These are phyloP conservation scores for Ictidomys tridecemlineatus DNA, from an alignment of 2,113 vertebrate species.

Conservation along the genomic window DNA sequence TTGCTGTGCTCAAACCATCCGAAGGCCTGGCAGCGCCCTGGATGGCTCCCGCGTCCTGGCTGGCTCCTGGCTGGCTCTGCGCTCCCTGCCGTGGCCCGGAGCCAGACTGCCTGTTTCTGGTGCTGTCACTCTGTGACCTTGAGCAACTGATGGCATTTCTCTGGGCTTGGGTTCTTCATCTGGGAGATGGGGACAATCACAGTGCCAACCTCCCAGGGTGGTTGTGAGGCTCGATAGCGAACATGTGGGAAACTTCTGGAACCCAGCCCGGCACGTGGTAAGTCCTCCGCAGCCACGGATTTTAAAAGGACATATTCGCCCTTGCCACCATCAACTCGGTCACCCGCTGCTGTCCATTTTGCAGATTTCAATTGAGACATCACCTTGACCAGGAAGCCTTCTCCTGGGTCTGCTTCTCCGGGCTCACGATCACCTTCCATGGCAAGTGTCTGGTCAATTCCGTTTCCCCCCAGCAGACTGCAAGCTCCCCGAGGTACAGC, in stretches of 20 bases:
- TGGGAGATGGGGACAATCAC: not conserved
- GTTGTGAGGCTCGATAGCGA: no score
- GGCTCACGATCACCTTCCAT: not conserved
- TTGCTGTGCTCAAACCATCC: not conserved
- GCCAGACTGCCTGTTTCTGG: not conserved
- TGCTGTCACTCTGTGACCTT: not conserved
- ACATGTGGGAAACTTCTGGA: not conserved
- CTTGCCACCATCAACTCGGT: not conserved
- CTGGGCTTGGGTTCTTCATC: no score
- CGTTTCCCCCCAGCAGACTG: not conserved
- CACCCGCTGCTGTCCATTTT: not conserved
- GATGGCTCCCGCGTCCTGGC: not conserved
- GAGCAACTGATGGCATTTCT: not conserved
- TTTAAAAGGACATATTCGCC: not conserved
- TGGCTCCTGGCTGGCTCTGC: not conserved
- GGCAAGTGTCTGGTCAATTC: not conserved
- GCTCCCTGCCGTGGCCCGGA: not conserved
- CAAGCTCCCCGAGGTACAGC: not conserved
- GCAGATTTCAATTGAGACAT: not conserved
- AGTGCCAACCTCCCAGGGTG: not conserved
- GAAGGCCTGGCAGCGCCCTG: not conserved
- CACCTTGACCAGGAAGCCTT: conserved; percentile 5
- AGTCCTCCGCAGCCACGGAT: not conserved
- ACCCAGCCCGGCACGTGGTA: not conserved
- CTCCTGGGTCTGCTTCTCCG: not conserved